Evolutionary conservation across 1,140 invertebrate species (phyloP).

Genomic region (Mylabris phalerata): DNA sequence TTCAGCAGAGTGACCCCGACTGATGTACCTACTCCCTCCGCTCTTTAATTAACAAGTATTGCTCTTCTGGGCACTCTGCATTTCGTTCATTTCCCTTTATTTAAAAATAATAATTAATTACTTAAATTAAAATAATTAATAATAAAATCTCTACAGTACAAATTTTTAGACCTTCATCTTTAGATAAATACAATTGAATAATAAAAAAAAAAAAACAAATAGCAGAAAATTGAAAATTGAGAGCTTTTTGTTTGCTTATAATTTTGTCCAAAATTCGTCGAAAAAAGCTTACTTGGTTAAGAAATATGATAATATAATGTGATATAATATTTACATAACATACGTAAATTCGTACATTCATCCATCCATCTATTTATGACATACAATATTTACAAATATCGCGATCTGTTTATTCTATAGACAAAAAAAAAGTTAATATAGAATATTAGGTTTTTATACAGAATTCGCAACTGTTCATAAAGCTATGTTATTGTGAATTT

Average conservation of each 20-base stretch:
- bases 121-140: no score
- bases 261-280: no score
- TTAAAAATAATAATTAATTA: no score
- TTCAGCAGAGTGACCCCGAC: constrained; percentile 35
- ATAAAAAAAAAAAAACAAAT: no score
- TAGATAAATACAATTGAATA: background rate
- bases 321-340: constrained; percentile 7
- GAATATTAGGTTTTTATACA: constrained; percentile 14
- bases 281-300: constrained; percentile 15
- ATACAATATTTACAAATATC: background rate
- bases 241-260: no score
- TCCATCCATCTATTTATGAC: constrained; percentile 12
- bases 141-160: constrained; percentile 7
- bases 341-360: constrained; percentile 5
- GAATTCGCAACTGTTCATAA: constrained; percentile 1
- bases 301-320: constrained; percentile 9
- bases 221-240: no score
- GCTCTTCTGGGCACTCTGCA: constrained; percentile 31
- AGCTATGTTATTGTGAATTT: no score
- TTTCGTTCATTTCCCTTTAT: constrained; percentile 12
- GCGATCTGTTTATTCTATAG: no score
- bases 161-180: constrained; percentile 15
- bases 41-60: constrained; percentile 21
- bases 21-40: constrained; percentile 36
- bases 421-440: constrained; percentile 10